A percentile compares a stretch with the other conserved stretches of the same genome.
These are phyloP conservation scores for Neoarius graeffei DNA, from an alignment of 2,113 vertebrate genomes.

Conservation along the genomic window DNA sequence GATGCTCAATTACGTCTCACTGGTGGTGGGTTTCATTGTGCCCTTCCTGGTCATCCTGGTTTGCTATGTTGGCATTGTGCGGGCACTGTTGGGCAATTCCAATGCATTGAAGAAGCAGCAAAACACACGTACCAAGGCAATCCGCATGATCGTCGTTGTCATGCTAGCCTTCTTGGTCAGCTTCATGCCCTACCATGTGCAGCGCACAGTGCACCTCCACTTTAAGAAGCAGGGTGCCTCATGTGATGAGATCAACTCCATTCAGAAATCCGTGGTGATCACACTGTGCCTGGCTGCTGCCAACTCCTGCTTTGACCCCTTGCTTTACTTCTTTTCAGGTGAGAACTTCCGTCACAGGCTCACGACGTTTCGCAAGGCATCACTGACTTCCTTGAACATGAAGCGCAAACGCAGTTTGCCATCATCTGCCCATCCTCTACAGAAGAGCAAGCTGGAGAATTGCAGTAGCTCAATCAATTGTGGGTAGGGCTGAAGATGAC, in stretches of 20 bases:
- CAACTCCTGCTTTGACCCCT: slow-evolving; percentile 93
- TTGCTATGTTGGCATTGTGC: slow-evolving; percentile 88
- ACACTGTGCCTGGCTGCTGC: slow-evolving; percentile 87
- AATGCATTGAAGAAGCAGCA: slow-evolving; percentile 68
- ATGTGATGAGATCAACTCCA: slow-evolving; percentile 71
- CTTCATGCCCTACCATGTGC: slow-evolving; percentile 92
- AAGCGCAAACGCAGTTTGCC: background rate
- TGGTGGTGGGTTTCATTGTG: slow-evolving; percentile 82
- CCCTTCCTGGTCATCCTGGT: slow-evolving; percentile 86
- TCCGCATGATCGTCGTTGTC: slow-evolving; percentile 92
- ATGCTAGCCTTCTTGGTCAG: slow-evolving; percentile 85
- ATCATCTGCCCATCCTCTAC: background rate
- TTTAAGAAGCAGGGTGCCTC: slow-evolving; percentile 56
- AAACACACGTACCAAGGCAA: slow-evolving; percentile 74
- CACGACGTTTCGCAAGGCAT: slow-evolving; percentile 78
- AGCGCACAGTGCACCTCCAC: slow-evolving; percentile 84
- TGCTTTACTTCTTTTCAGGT: slow-evolving; percentile 95
- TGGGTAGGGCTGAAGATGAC: background rate
- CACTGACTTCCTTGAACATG: slow-evolving; percentile 30
- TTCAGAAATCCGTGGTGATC: slow-evolving; percentile 90
- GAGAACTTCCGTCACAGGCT: slow-evolving; percentile 85
- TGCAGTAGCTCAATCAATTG: slow-evolving; percentile 6
- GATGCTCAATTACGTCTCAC: slow-evolving; percentile 81
- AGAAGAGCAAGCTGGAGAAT: slow-evolving; percentile 28
- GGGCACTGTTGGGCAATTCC: slow-evolving; percentile 77